Percentiles rank a stretch among this genome's conserved stretches.
These are phyloP conservation scores for Catocala fraxini DNA, from an alignment of 2,888 invertebrate genomes.

Conservation along the genomic window DNA sequence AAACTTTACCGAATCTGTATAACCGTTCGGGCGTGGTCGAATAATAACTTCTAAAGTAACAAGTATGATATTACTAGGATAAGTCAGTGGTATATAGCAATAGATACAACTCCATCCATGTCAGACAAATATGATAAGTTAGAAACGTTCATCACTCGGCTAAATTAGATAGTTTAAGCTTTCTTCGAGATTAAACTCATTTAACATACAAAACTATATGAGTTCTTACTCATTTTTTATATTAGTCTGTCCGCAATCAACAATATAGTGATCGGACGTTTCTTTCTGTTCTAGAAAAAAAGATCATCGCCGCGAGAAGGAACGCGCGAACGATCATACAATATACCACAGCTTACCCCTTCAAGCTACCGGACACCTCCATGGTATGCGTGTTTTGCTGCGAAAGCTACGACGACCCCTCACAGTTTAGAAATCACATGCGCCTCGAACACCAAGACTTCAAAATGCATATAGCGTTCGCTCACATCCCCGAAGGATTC, in stretches of 20 bases:
- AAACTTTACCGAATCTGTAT: too few relatives aligned
- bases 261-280: constrained; percentile 48
- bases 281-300: constrained; percentile 59
- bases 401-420: constrained; percentile 56
- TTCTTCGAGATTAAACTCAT: too few relatives aligned
- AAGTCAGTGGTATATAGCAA: too few relatives aligned
- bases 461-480: constrained; percentile 50
- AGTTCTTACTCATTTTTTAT: too few relatives aligned
- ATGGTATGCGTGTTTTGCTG: constrained; percentile 60
- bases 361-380: constrained; percentile 52
- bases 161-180: too few relatives aligned
- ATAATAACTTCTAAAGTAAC: too few relatives aligned
- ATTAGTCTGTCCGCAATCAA: constrained; percentile 9
- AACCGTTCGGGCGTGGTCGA: too few relatives aligned
- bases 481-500: constrained; percentile 49
- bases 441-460: constrained; percentile 51
- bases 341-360: constrained; percentile 57
- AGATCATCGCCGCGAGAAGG: constrained; percentile 49
- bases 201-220: too few relatives aligned
- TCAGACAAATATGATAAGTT: too few relatives aligned
- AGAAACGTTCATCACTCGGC: too few relatives aligned
- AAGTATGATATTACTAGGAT: too few relatives aligned
- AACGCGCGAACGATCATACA: constrained; percentile 53
- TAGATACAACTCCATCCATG: too few relatives aligned
- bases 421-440: constrained; percentile 56